Evolutionary conservation across 2,888 invertebrate genomes (phyloP).

Genomic region (Balanococcus diminutus): DNA sequence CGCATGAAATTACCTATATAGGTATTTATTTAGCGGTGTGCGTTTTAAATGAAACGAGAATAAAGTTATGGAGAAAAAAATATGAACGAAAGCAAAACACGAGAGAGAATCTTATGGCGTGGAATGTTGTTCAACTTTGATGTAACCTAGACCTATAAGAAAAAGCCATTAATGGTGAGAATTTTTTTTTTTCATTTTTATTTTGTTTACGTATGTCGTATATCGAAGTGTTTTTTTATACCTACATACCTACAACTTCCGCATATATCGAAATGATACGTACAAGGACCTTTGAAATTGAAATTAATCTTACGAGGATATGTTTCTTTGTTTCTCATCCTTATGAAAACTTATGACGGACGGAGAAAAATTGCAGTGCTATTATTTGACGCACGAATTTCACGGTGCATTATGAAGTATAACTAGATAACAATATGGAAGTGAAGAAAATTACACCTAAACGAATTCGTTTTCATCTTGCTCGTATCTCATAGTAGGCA

Average conservation of each 20-base stretch:
- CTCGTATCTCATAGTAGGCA: conserved; percentile 15
- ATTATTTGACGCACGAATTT: conserved; percentile 53
- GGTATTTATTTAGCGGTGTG: not conserved
- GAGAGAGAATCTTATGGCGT: not conserved
- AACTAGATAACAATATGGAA: conserved; percentile 32
- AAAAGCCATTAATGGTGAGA: not conserved
- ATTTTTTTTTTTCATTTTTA: not conserved
- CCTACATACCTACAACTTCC: too few relatives aligned
- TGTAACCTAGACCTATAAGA: conserved; percentile 23
- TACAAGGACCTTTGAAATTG: not conserved
- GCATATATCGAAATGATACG: too few relatives aligned
- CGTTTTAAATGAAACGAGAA: not conserved
- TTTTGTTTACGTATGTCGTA: not conserved
- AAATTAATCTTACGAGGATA: too few relatives aligned
- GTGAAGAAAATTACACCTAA: conserved; percentile 42
- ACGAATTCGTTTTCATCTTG: conserved; percentile 45
- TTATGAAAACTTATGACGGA: not conserved
- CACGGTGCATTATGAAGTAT: conserved; percentile 43
- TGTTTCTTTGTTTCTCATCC: too few relatives aligned
- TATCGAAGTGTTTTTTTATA: too few relatives aligned
- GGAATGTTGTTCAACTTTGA: conserved; percentile 21
- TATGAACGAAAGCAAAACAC: conserved; percentile 17
- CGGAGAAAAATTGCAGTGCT: not conserved
- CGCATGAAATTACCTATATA: not conserved
- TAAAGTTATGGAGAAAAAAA: not conserved